Evolutionary conservation across 2,888 invertebrate species (phyloP), one percentile per base, ranked within the genome.

Genomic region (Syrphus vitripennis): DNA sequence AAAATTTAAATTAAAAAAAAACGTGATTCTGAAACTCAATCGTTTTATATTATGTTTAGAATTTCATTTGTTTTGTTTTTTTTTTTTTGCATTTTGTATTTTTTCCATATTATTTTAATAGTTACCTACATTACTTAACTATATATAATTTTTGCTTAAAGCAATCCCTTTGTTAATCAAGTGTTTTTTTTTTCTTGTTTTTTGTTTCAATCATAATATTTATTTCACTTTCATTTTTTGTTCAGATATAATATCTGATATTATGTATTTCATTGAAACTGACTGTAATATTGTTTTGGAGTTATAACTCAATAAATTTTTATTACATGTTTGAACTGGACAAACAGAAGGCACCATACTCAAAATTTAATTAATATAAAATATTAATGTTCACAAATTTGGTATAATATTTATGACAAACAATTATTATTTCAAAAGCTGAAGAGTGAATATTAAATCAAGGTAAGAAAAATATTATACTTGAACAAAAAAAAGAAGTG

Each of bases 91-190:
- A 21, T 6, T 26, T 37, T 34, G 24, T 24, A 37, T 61, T 12
- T 42, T 71, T 72, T 65, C 14, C 45, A 71, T 24, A 71, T n/a
- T n/a, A n/a, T 63, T 78, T 61, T 37, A 19, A 45, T 48, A 63
- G 21, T 50, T 61, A 19, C 34, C 34, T 70, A 55, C 16, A 42
- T 37, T 57, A 24, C n/a, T 57, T 7, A 12, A 57, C 10, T 55
- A n/a, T 45, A 12, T n/a, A 26, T n/a, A n/a, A n/a, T n/a, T 65
- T 65, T 55, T 74, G 61, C 67, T 67, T 67, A 59, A 71, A 71
- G 57, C 63, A 69, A 74, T 69, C 72, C 61, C 16, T 14, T 70
- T 78, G n/a, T 77, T 21, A 53, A 14, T 69, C 37, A 42, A 69
- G 48, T 29, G 9, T 14, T 59, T 16, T 31, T 40, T 61, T 40